Evolutionary conservation across 1,140 invertebrate genomes (phyloP), one percentile per base, ranked within the genome.

Genomic region (Riptortus pedestris): DNA sequence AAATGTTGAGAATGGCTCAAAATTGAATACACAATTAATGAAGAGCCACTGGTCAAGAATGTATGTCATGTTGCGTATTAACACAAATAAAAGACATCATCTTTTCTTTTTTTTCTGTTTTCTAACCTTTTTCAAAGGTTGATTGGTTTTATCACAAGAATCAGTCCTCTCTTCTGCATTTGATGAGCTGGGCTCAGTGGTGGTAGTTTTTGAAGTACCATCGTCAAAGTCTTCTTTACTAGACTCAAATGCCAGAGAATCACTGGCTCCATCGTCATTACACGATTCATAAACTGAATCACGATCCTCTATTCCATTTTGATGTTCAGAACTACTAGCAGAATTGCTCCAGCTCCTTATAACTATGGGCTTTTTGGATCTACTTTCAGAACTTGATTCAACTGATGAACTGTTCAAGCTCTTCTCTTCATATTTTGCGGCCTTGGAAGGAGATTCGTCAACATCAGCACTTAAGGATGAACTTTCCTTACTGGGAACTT

Each of bases 281-380:
- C 68, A 69, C 3, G 68, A 69, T 60, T 69, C 68, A 60, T 69
- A 69, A 20, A 69, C 68, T 12, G 68, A 69, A 47, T 67, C 68
- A 12, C 66, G 43, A 33, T 69, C 68, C 58, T 67, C 68, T 0
- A 43, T 26, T 2, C 11, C n/a, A 45, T 57, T 7, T 26, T 66
- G 43, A 55, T 65, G 38, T 51, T 61, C 43, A 24, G 18, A 51
- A 47, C 16, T 59, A n/a, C 57, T 59, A 55, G 24, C 51, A 11
- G 24, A 18, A 55, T 22, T 22, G 24, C 24, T 55, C 51, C 51
- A 55, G 24, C 20, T 26, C 24, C 51, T 55, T 2, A 16, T 26
- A 55, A 18, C 4, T 24, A 2, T 22, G 20, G 22, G 51, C 20
- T 26, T 22, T 24, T 14, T 24, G 5, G 22, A 16, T 9, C 18